A percentile compares a stretch with the other conserved stretches of the same genome.
These are phyloP conservation scores for Cosmia pyralina DNA, from an alignment of 2,888 invertebrate genomes.

Conservation along the genomic window DNA sequence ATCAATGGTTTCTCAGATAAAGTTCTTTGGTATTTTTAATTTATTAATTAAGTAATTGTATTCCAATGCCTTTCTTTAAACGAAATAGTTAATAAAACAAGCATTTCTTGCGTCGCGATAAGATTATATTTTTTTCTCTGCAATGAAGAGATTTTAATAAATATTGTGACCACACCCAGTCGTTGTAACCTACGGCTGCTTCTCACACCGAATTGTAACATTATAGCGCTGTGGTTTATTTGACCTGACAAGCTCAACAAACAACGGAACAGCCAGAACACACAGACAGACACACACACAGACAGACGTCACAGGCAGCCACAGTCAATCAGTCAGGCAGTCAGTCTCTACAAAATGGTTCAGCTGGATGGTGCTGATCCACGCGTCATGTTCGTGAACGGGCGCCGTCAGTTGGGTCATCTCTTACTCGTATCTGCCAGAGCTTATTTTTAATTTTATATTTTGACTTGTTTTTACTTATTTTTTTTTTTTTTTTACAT, in stretches of 20 bases:
- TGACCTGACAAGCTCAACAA: not conserved
- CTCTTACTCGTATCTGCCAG: no score
- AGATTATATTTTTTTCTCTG: slow-evolving; percentile 71
- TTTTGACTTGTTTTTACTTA: no score
- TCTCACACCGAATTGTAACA: slow-evolving; percentile 69
- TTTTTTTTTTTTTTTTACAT: no score
- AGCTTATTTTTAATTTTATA: no score
- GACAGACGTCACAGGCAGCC: no score
- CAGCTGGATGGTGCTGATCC: no score
- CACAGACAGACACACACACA: not conserved
- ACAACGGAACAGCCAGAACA: not conserved
- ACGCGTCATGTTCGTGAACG: no score
- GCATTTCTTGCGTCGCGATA: slow-evolving; percentile 61
- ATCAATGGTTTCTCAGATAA: not conserved
- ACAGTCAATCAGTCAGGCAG: not conserved
- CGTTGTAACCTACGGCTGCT: slow-evolving; percentile 44
- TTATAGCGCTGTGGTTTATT: not conserved
- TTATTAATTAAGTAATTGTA: slow-evolving; percentile 6
- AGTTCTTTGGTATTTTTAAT: not conserved
- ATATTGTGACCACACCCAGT: slow-evolving; percentile 81
- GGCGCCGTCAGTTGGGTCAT: no score
- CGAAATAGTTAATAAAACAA: slow-evolving; percentile 63
- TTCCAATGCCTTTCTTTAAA: slow-evolving; percentile 25
- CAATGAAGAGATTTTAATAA: slow-evolving; percentile 87
- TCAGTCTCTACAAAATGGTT: not conserved